These are phyloP conservation scores for Tachystola acroxantha DNA, from an alignment of 2,888 invertebrate genomes.

Conservation along the genomic window DNA sequence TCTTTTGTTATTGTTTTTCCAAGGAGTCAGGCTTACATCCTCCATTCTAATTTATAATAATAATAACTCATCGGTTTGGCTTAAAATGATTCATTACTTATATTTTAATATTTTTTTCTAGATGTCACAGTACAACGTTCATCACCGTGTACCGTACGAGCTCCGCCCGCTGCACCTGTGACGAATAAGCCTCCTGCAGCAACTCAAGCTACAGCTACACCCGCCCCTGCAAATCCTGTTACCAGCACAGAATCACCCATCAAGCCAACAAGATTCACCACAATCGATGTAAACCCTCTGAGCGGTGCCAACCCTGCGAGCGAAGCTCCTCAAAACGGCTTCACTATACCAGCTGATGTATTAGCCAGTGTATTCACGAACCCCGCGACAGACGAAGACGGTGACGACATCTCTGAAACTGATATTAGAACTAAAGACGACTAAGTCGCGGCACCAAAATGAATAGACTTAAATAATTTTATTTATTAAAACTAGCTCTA, in stretches of 20 bases:
- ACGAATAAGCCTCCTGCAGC: no score
- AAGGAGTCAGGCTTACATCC: no score
- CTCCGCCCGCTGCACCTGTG: no score
- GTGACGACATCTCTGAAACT: not conserved
- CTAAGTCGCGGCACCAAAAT: not conserved
- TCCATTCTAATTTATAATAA: no score
- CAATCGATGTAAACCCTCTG: not conserved
- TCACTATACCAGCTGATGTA: not conserved
- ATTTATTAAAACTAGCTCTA: not conserved
- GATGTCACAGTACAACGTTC: not conserved
- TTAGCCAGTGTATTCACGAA: not conserved
- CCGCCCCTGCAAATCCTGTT: not conserved
- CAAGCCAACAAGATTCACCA: not conserved
- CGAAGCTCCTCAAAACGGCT: not conserved
- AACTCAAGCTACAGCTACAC: no score
- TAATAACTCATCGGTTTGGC: no score
- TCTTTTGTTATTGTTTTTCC: not conserved
- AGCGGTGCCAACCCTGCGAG: not conserved
- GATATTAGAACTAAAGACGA: conserved; percentile 7
- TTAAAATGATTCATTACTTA: no score
- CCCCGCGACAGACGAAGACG: not conserved
- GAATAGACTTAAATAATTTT: not conserved
- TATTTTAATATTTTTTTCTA: no score
- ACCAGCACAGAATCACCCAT: not conserved
- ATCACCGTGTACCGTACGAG: not conserved